Evolutionary conservation across 1,140 invertebrate genomes (phyloP), one percentile per base, ranked within the genome.

Genomic region (Listronotus oregonensis): DNA sequence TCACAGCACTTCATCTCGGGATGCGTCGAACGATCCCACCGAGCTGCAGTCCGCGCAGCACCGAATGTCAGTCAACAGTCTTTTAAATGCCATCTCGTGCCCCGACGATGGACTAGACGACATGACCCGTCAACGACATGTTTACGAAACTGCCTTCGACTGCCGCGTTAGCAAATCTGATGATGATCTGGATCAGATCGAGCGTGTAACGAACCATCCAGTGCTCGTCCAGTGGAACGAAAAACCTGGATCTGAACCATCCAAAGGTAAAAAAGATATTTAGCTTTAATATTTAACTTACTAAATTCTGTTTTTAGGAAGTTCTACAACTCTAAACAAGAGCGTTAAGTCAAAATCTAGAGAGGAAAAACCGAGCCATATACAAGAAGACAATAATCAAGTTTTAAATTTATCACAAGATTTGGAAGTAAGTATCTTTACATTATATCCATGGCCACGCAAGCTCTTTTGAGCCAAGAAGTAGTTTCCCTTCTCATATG

Each of bases 61-160:
- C 6, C 14, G 21, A 6, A 51, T 51, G 27, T 14, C 27, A 10
- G 14, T 31, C 8, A 44, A 42, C 9, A 55, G 21, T 12, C 8
- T 46, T 54, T 58, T 66, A 52, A 65, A 55, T 40, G 54, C 42
- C 17, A 10, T 43, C 37, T 50, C 44, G 3, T 39, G 39, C 34
- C 44, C 32, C 14, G 64, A 66, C 17, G 64, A 75, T 69, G 69
- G 69, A 58, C 56, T 77, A 74, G 82, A 80, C 78, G 81, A 84
- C 74, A 88, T 89, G 89, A 83, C 86, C 70, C 85, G 84, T 75
- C 86, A 89, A 72, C 84, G 89, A 70, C 90, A 90, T 77, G 84
- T 93, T 32, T 94, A 94, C 75, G 92, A 94, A 79, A 94, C 92
- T 39, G 92, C 92, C 42, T 94, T 94, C 79, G 92, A 94, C 77